Evolutionary conservation across 2,113 vertebrate species (phyloP).

Genomic region (Emydura subglobosa): DNA sequence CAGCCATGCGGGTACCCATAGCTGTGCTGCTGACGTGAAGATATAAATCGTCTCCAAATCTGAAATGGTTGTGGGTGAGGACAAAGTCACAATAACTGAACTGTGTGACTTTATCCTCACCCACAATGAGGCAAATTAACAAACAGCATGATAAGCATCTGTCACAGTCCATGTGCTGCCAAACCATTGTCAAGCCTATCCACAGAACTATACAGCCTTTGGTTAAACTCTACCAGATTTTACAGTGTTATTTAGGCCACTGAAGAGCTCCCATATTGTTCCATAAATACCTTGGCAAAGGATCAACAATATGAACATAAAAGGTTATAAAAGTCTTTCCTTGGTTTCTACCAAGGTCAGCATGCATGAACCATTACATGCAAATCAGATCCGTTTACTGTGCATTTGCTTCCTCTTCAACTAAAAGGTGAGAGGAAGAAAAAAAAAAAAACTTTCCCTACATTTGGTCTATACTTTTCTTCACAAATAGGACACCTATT

Average conservation of each 20-base stretch:
- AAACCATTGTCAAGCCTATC: neutral
- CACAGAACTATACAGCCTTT: conserved; percentile 1
- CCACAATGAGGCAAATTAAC: neutral
- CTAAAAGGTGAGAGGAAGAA: neutral
- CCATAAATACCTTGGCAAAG: neutral
- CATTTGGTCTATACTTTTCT: conserved; percentile 36
- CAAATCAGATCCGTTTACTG: conserved; percentile 3
- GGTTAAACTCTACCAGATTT: conserved; percentile 9
- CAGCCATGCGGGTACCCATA: too few species aligned
- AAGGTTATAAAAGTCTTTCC: neutral
- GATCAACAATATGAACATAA: neutral
- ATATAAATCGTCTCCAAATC: too few species aligned
- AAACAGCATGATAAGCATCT: neutral
- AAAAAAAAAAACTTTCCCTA: neutral
- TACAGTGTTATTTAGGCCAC: conserved; percentile 38
- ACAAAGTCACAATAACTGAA: too few species aligned
- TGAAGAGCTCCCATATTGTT: conserved; percentile 14
- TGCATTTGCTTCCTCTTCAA: conserved; percentile 29
- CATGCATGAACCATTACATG: neutral
- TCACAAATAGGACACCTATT: conserved; percentile 71
- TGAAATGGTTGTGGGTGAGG: too few species aligned
- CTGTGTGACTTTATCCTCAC: too few species aligned
- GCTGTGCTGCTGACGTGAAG: too few species aligned
- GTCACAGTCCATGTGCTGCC: neutral
- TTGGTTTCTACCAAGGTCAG: neutral